Percentiles rank a stretch among this genome's conserved stretches.
phyloP scores from a whole-genome alignment of 2,113 vertebrate species.

The Castor canadensis region DNA sequence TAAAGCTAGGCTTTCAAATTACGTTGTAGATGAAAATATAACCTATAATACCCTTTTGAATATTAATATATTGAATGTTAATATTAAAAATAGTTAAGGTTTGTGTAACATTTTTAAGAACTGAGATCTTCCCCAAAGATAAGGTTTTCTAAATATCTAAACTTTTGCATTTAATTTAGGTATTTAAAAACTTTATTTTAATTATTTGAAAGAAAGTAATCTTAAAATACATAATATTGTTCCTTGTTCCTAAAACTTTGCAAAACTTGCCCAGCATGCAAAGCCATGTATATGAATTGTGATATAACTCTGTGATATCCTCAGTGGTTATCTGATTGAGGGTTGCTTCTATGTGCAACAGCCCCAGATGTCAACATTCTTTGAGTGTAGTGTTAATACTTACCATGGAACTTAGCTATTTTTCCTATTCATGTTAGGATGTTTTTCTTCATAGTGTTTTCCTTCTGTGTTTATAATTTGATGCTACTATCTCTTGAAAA shows the following conservation, averaged over 20 bases:
- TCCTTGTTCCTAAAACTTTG: not conserved
- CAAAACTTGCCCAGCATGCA: not conserved
- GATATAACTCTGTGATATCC: not conserved
- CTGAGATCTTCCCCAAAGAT: not conserved
- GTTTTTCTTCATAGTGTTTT: slow-evolving; percentile 5
- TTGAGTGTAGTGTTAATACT: not conserved
- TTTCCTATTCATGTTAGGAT: not conserved
- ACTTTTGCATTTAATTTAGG: slow-evolving; percentile 11
- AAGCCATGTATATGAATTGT: not conserved
- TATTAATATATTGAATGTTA: not conserved
- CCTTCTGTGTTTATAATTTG: not conserved
- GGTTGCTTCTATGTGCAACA: not conserved
- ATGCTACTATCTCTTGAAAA: not conserved
- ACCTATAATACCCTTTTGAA: not conserved
- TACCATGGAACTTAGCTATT: not conserved
- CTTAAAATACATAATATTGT: not conserved
- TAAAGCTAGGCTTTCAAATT: not conserved
- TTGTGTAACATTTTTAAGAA: not conserved
- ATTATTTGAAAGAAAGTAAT: slow-evolving; percentile 2
- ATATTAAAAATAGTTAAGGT: not conserved
- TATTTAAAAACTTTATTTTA: not conserved
- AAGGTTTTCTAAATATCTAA: not conserved
- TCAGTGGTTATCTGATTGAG: not conserved
- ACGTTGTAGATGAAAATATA: not conserved
- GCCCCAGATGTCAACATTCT: not conserved